Base-by-base conservation (phyloP, 2,888 invertebrate species). In the Osmoderma eremita region DNA sequence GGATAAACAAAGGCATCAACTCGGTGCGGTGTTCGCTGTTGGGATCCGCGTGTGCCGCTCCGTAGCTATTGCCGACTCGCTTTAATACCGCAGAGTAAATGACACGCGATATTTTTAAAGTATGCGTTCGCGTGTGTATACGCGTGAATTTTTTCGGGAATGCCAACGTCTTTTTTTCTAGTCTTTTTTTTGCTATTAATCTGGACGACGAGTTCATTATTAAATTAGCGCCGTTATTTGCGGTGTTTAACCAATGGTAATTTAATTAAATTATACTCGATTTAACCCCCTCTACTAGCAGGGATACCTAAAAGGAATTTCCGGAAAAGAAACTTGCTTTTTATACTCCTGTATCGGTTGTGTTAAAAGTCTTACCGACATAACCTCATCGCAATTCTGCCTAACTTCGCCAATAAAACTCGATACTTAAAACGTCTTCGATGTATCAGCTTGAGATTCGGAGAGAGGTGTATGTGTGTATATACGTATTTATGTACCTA, bases 31-130 rank as follows among this genome's bases (percentile, higher is more conserved):
- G 17, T 42, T 15, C 48, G 12, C 20, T 38, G n/a, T n/a, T n/a
- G 42, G 6, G 30, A 30, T 10, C 30, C 67, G 56, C 62, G 67
- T 65, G 72, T 72, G 72, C 74, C 72, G 72, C 72, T 73, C 69
- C 53, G 42, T 36, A 36, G 38, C 36, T 38, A 53, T 53, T 53
- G 53, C 18, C 42, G 38, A 49, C 18, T 30, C 30, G 6, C 30
- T 49, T 63, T 51, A 13, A 48, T 17, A 38, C 54, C 62, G 38
- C 63, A 56, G 20, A 54, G 65, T 58, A 67, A 73, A 71, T 71
- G 71, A 71, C 73, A 72, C 70, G 69, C 64, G 72, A 67, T 73
- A 75, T 75, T 75, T 75, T 72, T 73, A 71, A 73, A 75, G 45
- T 61, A 48, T 42, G 58, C 56, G 56, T n/a, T 50, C 22, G 24